Evolutionary conservation across 2,797 vertebrate genomes (phyloP).

Genomic region (Pseudochirops corinnae): DNA sequence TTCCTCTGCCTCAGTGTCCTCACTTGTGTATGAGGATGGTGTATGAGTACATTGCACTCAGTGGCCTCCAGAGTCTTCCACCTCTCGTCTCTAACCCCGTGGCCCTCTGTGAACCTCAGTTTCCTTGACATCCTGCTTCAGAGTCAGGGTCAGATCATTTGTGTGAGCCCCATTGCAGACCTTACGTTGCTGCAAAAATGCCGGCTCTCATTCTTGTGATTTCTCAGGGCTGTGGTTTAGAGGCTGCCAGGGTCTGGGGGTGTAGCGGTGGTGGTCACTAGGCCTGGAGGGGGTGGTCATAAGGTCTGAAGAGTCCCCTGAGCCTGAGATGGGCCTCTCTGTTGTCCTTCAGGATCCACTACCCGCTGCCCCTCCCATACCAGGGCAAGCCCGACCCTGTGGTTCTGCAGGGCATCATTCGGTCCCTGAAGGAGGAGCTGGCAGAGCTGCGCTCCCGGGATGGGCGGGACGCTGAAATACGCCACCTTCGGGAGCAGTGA

Average conservation of each 20-base stretch:
- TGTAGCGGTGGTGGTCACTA: too few relatives aligned
- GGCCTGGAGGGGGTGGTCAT: not conserved
- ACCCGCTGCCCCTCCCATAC: constrained; percentile 93
- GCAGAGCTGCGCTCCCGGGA: constrained; percentile 83
- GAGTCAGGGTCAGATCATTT: not conserved
- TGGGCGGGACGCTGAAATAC: constrained; percentile 88
- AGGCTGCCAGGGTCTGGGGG: not conserved
- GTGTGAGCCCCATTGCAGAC: too few relatives aligned
- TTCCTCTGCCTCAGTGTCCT: not conserved
- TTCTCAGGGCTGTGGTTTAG: not conserved
- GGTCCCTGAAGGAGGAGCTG: constrained; percentile 90
- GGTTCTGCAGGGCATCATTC: constrained; percentile 90
- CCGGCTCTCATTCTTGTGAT: not conserved
- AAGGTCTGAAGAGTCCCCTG: not conserved
- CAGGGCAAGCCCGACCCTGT: constrained; percentile 94
- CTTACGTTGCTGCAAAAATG: not conserved
- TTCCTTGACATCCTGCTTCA: not conserved
- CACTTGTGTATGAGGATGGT: not conserved
- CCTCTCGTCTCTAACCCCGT: not conserved
- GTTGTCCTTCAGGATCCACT: constrained; percentile 90
- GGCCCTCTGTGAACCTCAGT: not conserved
- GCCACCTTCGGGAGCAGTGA: constrained; percentile 91
- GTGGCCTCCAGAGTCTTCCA: not conserved
- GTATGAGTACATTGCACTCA: too few relatives aligned
- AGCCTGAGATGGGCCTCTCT: constrained; percentile 40